Evolutionary conservation across 2,113 vertebrate genomes (phyloP).

Genomic region (Tamias sibiricus): DNA sequence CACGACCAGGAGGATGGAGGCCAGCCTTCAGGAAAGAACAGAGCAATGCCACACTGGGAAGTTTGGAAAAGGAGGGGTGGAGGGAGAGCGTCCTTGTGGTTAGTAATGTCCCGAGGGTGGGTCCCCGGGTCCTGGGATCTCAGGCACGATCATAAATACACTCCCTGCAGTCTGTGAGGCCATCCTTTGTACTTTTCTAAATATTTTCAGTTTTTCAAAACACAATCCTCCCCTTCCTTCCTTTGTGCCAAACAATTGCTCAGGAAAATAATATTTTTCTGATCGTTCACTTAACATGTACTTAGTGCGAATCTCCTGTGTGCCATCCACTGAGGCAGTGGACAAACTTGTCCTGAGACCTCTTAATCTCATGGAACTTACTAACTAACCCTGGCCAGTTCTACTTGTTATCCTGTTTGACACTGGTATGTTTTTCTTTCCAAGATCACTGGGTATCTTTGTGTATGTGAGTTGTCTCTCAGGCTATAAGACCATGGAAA

Average conservation of each 20-base stretch:
- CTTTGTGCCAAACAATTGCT: constrained; percentile 20
- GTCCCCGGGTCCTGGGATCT: neutral
- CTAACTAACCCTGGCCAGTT: neutral
- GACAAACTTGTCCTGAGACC: neutral
- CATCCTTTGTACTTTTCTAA: constrained; percentile 16
- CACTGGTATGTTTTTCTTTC: neutral
- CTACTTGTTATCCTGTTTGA: neutral
- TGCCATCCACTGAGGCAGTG: no score
- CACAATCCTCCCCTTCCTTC: neutral
- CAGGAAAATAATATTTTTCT: constrained; percentile 6
- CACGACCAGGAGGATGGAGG: neutral
- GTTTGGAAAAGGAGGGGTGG: neutral
- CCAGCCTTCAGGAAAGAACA: neutral
- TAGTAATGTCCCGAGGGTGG: neutral
- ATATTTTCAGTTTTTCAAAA: constrained; percentile 43
- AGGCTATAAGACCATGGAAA: neutral
- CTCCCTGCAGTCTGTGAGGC: neutral
- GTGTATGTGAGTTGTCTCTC: neutral
- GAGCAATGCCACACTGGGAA: neutral
- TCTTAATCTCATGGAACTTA: neutral
- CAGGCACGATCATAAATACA: neutral
- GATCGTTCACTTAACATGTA: neutral
- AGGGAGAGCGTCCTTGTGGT: neutral
- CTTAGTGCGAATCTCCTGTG: neutral
- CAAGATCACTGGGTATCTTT: neutral